Conservation (phyloP, 1,140 invertebrate genomes). For the Hycleus cichorii region DNA sequence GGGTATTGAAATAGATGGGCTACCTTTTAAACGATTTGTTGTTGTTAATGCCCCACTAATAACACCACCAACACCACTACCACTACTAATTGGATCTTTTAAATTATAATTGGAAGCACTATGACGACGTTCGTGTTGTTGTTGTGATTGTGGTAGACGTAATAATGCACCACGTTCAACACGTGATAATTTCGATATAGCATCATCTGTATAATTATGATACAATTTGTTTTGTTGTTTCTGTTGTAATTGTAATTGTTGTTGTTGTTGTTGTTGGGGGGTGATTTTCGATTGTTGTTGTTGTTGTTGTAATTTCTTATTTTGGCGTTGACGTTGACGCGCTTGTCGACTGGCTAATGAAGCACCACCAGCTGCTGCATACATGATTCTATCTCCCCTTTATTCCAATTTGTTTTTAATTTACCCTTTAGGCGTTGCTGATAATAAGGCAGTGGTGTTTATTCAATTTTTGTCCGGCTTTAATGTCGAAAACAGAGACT, state of each 20-base stretch:
- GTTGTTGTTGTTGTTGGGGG: constrained; percentile 39
- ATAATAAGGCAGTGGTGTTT: too few relatives aligned
- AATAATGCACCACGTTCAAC: constrained; percentile 35
- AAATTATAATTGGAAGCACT: constrained; percentile 37
- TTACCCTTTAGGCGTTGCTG: too few relatives aligned
- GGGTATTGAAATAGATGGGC: constrained; percentile 39
- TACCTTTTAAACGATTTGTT: constrained; percentile 28
- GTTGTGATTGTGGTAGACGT: constrained; percentile 23
- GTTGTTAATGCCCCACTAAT: neutral
- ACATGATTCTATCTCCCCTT: constrained; percentile 47
- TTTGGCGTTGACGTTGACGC: constrained; percentile 46
- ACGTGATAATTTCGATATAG: constrained; percentile 32
- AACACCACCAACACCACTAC: too few relatives aligned
- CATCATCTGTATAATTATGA: constrained; percentile 43
- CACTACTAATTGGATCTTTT: constrained; percentile 34
- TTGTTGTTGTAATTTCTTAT: constrained; percentile 37
- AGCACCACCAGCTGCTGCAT: constrained; percentile 65
- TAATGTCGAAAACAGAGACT: too few relatives aligned
- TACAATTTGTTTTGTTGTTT: constrained; percentile 47
- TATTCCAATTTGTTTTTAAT: too few relatives aligned
- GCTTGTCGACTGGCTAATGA: constrained; percentile 63
- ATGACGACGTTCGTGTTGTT: constrained; percentile 33
- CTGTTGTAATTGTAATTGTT: constrained; percentile 17
- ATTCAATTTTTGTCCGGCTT: too few relatives aligned
- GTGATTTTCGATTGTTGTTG: constrained; percentile 35